Percentiles rank a stretch among this genome's conserved stretches.
These are phyloP conservation scores for Numida meleagris DNA, from an alignment of 2,113 vertebrate genomes.

Conservation along the genomic window DNA sequence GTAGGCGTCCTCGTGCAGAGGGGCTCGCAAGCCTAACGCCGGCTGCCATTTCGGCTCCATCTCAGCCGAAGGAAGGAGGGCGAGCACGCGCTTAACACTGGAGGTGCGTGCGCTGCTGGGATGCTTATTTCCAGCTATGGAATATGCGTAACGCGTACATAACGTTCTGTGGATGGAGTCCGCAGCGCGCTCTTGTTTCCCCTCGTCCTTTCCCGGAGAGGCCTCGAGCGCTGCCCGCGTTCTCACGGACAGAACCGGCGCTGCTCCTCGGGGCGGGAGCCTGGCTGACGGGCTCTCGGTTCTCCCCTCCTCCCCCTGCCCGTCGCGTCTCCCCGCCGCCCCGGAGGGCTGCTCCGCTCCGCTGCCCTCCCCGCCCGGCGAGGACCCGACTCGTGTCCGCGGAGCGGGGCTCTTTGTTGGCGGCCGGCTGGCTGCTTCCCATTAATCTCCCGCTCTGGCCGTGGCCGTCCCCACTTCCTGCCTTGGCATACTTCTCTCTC, in stretches of 20 bases:
- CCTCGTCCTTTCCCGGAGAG: too few relatives aligned
- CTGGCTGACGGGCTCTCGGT: too few relatives aligned
- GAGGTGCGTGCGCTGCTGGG: neutral
- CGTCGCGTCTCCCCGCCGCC: too few relatives aligned
- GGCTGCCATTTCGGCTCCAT: neutral
- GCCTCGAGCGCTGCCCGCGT: too few relatives aligned
- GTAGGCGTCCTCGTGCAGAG: neutral
- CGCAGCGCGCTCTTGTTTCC: too few relatives aligned
- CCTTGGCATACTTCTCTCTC: constrained; percentile 62
- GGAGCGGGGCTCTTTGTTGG: constrained; percentile 59
- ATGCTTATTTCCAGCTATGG: neutral
- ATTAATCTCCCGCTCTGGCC: constrained; percentile 71
- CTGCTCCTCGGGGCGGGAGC: too few relatives aligned
- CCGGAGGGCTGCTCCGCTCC: too few relatives aligned
- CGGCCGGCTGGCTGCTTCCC: constrained; percentile 62
- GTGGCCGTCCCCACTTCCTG: constrained; percentile 74
- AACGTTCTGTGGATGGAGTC: too few relatives aligned
- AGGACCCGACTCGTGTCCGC: too few relatives aligned
- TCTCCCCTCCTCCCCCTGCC: too few relatives aligned
- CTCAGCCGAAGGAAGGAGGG: neutral
- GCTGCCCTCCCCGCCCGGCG: too few relatives aligned
- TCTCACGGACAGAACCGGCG: too few relatives aligned
- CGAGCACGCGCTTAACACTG: neutral
- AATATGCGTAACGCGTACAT: neutral
- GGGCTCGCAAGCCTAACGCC: neutral